Base-by-base conservation (phyloP, 1,140 invertebrate species). In the Augochlora pura region DNA sequence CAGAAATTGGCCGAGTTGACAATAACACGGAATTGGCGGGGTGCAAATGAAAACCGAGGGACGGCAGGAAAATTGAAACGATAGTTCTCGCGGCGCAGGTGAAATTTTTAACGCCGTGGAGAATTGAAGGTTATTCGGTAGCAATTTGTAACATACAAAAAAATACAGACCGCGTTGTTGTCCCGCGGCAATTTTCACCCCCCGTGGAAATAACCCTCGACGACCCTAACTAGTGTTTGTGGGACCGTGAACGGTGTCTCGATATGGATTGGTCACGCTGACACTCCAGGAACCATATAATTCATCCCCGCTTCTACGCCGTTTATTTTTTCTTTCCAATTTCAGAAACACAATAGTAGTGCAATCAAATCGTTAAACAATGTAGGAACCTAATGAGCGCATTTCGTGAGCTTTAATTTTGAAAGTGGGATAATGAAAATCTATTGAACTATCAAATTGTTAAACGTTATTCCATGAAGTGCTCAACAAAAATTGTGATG, bases 121-220 rank as follows among this genome's bases (percentile, higher is more conserved):
- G 74, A 85, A 86, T 86, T 75, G 75, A 75, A 82, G 80, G 80
- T 79, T 85, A 82, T 85, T 85, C 70, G 54, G 62, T 42, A 49
- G 71, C 80, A 82, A 85, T 85, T 86, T 86, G 71, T 71, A 85
- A 77, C 27, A 32, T 16, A 85, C 54, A 80, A 84, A 82, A 67
- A 81, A 23, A 66, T 4, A 70, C 69, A 71, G 8, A 85, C 38
- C 70, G 76, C 62, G 77, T 65, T 72, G 79, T 77, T 57, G n/a
- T 59, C 54, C 82, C 83, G 49, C 69, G 49, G 57, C 65, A 52
- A 62, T 77, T 80, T 85, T 81, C 49, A n/a, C 49, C 32, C 60
- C 21, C 64, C 54, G 42, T 67, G 78, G 62, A 77, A 85, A 77
- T 83, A 85, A 86, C 83, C 83, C 84, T 86, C 83, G 65, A 66